phyloP scores from a whole-genome alignment of 2,113 vertebrate species.

The Phyllopteryx taeniolatus region DNA sequence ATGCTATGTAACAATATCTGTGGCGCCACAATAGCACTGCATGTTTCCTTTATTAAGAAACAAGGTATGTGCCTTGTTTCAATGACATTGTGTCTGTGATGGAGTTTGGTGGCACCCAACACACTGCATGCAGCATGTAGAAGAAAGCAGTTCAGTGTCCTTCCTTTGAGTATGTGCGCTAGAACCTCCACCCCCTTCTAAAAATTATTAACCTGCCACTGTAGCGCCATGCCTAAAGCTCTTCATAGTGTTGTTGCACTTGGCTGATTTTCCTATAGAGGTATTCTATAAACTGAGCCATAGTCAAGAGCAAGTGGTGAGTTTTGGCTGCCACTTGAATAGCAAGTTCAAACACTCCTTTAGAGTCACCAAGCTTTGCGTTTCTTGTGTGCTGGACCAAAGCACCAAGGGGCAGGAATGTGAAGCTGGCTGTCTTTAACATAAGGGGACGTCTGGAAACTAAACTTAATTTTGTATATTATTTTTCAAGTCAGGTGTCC shows the following conservation, averaged over 20 bases:
- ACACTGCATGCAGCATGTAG: conserved; percentile 8
- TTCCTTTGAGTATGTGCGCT: conserved; percentile 14
- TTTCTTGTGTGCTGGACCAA: conserved; percentile 26
- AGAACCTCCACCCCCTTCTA: neutral
- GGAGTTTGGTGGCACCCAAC: neutral
- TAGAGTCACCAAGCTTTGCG: conserved; percentile 37
- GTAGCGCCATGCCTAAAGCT: conserved; percentile 17
- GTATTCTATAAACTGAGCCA: conserved; percentile 42
- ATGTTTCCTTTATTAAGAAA: neutral
- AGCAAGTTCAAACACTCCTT: conserved; percentile 19
- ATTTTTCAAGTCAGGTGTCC: neutral
- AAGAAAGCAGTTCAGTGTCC: conserved; percentile 16
- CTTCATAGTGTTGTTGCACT: conserved; percentile 32
- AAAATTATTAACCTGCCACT: conserved; percentile 33
- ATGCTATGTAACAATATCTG: neutral
- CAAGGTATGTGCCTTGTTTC: neutral
- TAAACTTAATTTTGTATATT: no score
- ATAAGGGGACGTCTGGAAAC: conserved; percentile 9
- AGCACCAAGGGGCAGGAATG: conserved; percentile 8
- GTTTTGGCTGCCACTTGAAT: conserved; percentile 15
- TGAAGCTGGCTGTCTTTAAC: conserved; percentile 15
- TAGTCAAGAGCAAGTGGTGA: conserved; percentile 28
- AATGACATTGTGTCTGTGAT: neutral
- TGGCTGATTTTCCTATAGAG: conserved; percentile 40
- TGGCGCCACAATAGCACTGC: neutral